Conservation (phyloP, 2,888 invertebrate genomes). For the Ichneumoninae sp. region DNA sequence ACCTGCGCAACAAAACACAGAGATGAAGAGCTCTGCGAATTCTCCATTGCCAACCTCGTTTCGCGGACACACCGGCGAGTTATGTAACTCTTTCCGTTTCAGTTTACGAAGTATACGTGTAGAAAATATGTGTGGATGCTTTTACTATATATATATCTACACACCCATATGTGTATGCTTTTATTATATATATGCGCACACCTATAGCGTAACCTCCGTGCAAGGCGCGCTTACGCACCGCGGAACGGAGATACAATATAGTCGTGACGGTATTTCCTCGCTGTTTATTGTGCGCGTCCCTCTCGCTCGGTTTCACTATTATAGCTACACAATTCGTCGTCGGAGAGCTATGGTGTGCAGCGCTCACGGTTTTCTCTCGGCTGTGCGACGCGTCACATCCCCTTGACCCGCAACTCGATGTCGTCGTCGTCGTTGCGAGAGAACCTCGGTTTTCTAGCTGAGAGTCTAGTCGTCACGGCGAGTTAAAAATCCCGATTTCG, state of each 20-base stretch:
- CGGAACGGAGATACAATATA: not conserved
- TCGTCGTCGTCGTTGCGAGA: slow-evolving; percentile 15
- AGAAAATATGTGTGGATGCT: not conserved
- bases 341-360: slow-evolving; percentile 21
- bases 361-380: slow-evolving; percentile 62
- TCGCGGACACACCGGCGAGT: slow-evolving; percentile 5
- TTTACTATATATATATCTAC: not conserved
- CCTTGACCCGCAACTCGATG: slow-evolving; percentile 59
- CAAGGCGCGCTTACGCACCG: not conserved
- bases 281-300: slow-evolving; percentile 5
- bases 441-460: not conserved
- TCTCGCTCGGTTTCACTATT: slow-evolving; percentile 11
- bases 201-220: not conserved
- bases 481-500: slow-evolving; percentile 42
- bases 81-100: slow-evolving; percentile 22
- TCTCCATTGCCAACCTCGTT: not conserved
- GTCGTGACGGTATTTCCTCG: slow-evolving; percentile 15
- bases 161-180: not conserved
- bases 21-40: slow-evolving; percentile 5
- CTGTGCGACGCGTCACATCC: slow-evolving; percentile 51
- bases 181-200: not conserved
- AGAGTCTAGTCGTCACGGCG: slow-evolving; percentile 37
- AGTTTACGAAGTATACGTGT: not conserved
- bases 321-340: slow-evolving; percentile 40
- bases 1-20: slow-evolving; percentile 5